Conservation (phyloP, 2,113 vertebrate genomes). For the Lycocorax pyrrhopterus region DNA sequence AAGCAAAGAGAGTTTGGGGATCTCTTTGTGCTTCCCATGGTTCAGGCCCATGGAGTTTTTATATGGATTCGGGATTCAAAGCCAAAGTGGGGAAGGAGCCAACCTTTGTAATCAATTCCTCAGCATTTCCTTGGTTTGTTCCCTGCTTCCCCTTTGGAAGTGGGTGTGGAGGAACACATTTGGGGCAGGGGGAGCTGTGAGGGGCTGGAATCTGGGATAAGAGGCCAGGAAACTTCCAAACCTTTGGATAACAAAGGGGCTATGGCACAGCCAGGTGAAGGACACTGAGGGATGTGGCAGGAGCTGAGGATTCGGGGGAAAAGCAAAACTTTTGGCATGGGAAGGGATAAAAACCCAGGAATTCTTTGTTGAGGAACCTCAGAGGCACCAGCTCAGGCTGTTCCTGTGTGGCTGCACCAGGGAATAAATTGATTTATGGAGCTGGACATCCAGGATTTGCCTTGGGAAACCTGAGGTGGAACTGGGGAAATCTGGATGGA, state of each 20-base stretch:
- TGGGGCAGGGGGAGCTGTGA: background rate
- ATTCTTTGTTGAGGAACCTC: background rate
- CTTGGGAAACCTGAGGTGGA: background rate
- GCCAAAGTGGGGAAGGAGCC: background rate
- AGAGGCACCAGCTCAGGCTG: background rate
- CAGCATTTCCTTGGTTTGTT: background rate
- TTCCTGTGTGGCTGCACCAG: background rate
- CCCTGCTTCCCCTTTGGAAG: background rate
- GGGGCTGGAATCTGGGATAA: background rate
- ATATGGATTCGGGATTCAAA: rapidly evolving
- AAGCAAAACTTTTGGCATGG: background rate
- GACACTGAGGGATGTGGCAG: background rate
- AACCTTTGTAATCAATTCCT: background rate
- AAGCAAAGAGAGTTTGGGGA: background rate
- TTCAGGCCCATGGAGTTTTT: background rate
- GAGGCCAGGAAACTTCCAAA: background rate
- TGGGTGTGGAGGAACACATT: background rate
- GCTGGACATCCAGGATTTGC: background rate
- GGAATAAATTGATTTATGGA: background rate
- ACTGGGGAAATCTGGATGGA: background rate
- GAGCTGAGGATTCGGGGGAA: background rate
- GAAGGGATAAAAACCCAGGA: background rate
- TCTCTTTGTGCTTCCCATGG: background rate
- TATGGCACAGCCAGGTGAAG: background rate
- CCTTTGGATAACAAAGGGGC: background rate